These are phyloP conservation scores for Stenichneumon culpator DNA, from an alignment of 2,888 invertebrate genomes.

Conservation along the genomic window DNA sequence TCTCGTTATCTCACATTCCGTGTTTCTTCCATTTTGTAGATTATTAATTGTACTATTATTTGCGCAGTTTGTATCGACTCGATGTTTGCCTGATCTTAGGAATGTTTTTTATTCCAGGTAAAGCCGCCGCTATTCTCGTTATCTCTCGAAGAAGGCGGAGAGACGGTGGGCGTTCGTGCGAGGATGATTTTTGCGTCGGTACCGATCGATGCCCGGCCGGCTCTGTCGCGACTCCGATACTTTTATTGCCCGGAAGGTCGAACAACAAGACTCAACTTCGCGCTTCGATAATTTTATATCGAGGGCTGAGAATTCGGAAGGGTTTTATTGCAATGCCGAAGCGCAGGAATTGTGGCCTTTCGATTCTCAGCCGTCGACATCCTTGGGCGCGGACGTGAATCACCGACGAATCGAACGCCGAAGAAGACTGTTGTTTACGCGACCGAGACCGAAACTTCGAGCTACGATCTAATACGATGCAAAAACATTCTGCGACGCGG, in stretches of 20 bases:
- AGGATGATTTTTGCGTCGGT: constrained; percentile 26
- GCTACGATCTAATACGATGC: background rate
- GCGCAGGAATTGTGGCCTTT: background rate
- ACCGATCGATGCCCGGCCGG: background rate
- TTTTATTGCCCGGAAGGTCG: background rate
- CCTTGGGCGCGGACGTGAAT: background rate
- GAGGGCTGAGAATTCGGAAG: background rate
- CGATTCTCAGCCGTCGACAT: background rate
- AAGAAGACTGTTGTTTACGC: background rate
- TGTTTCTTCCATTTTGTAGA: background rate
- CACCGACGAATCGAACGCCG: background rate
- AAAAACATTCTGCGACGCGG: background rate
- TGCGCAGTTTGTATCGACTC: constrained; percentile 5
- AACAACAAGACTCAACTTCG: background rate
- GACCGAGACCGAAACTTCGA: background rate
- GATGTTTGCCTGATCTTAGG: background rate
- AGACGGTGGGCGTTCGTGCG: constrained; percentile 24
- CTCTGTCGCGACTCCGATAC: background rate
- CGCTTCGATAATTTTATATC: constrained; percentile 4
- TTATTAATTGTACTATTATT: background rate
- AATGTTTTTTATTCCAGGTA: background rate
- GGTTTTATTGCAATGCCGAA: background rate
- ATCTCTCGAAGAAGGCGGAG: background rate
- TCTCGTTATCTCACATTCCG: background rate
- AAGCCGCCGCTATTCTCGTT: constrained; percentile 2